Base-by-base conservation (phyloP, 2,113 vertebrate genomes). In the Lamprologus ornatipinnis region DNA sequence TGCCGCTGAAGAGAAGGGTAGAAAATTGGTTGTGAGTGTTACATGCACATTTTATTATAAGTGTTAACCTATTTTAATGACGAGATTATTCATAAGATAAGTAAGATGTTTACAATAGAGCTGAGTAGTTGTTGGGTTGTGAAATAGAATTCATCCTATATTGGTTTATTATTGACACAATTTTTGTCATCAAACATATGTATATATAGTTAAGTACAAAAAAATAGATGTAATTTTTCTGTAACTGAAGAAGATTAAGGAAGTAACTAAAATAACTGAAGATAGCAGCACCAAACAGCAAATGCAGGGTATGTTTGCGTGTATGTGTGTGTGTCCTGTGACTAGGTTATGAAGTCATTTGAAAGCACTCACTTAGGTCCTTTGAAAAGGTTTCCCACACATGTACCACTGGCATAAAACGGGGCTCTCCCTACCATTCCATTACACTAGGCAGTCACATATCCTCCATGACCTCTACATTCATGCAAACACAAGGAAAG, bases 391-490 rank as follows among this genome's bases (percentile, higher is more conserved):
- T 80, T 75, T 73, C 80, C 88, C 81, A 83, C 81, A 84, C 45
- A 70, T 51, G 49, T 90, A 26, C 82, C 84, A 93, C 90, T 92
- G 87, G 54, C 80, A 73, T 82, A 35, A 81, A 86, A 91, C 78
- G 19, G 37, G 86, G 55, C 79, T 79, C 87, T 85, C 87, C 57
- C 35, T 73, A 80, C 55, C 55, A 86, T 87, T 51, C 85, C 47
- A 88, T 89, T 92, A 73, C 79, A 51, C 79, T 82, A 90, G 87
- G 81, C 81, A 81, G 86, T 85, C 19, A 23, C 83, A 19, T 49
- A 78, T 79, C 63, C 55, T 83, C 47, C 54, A 65, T 21, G 60
- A 73, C 85, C 68, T 85, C 82, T 19, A 63, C 57, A 47, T 65
- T 79, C 55, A 70, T 40, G 6, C 6, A 17, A 15, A 26, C 37